These are phyloP conservation scores for Scaptodrosophila latifasciaeformis DNA, from an alignment of 2,888 invertebrate genomes.

Conservation along the genomic window DNA sequence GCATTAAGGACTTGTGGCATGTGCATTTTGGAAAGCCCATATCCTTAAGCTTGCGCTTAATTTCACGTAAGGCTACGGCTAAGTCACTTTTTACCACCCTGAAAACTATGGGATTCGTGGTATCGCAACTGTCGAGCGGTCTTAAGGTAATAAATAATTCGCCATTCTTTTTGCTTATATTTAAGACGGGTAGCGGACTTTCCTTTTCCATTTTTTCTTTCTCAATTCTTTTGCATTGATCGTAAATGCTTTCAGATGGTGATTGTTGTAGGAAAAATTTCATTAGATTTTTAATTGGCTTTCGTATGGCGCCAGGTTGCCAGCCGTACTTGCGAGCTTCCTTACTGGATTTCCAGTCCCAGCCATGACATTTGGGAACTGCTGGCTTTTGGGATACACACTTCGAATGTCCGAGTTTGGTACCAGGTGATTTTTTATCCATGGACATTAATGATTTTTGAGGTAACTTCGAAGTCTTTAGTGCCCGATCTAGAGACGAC, in stretches of 20 bases:
- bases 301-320: slow-evolving; percentile 71
- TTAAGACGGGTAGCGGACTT: slow-evolving; percentile 78
- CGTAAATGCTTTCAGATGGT: slow-evolving; percentile 51
- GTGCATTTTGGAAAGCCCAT: slow-evolving; percentile 77
- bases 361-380: slow-evolving; percentile 81
- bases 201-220: slow-evolving; percentile 32
- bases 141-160: slow-evolving; percentile 81
- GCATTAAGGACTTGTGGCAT: slow-evolving; percentile 76
- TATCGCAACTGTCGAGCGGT: slow-evolving; percentile 79
- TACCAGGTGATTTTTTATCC: background rate
- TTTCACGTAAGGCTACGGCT: slow-evolving; percentile 76
- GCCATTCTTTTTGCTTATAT: slow-evolving; percentile 80
- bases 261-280: slow-evolving; percentile 65
- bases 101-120: slow-evolving; percentile 81
- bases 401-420: slow-evolving; percentile 77
- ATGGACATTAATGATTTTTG: background rate
- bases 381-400: slow-evolving; percentile 76
- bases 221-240: slow-evolving; percentile 70
- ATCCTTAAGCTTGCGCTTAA: slow-evolving; percentile 77
- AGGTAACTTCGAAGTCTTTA: too few species aligned
- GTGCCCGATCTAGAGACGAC: too few species aligned
- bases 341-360: slow-evolving; percentile 78
- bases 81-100: slow-evolving; percentile 79
- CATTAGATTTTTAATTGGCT: slow-evolving; percentile 71
- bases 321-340: slow-evolving; percentile 61